Evolutionary conservation across 1,140 invertebrate species (phyloP).

Genomic region (Meteorus sp.): DNA sequence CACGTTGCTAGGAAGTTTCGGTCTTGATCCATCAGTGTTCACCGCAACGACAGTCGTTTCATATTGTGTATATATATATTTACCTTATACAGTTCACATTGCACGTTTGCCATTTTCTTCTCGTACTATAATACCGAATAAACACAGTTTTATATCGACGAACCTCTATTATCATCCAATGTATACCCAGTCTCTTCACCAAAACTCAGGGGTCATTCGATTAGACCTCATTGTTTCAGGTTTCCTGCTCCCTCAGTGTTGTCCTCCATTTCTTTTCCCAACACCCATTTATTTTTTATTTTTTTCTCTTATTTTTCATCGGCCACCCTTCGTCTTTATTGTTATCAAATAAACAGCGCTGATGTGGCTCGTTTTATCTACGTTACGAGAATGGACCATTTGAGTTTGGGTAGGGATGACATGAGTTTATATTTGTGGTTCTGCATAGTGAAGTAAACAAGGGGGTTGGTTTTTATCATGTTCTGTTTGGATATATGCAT

Average conservation of each 20-base stretch:
- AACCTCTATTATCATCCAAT: not conserved
- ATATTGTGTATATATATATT: too few relatives aligned
- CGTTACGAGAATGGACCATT: not conserved
- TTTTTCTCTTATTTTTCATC: too few relatives aligned
- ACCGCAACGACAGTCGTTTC: too few relatives aligned
- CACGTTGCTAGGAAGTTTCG: not conserved
- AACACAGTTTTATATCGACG: constrained; percentile 7
- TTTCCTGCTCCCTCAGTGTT: too few relatives aligned
- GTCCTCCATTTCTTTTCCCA: too few relatives aligned
- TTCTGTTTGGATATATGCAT: too few relatives aligned
- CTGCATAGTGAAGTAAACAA: not conserved
- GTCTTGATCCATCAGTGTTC: not conserved
- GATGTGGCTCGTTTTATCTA: constrained; percentile 20
- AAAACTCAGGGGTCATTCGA: constrained; percentile 12
- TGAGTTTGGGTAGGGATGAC: not conserved
- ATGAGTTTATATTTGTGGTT: constrained; percentile 17
- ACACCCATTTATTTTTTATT: too few relatives aligned
- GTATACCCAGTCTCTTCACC: not conserved
- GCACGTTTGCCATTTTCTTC: not conserved
- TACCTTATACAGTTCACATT: too few relatives aligned
- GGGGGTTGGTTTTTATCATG: too few relatives aligned
- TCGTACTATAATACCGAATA: not conserved
- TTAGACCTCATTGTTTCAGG: constrained; percentile 14
- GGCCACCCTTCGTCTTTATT: too few relatives aligned
- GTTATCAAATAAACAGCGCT: constrained; percentile 23